Conservation (phyloP, 2,113 vertebrate genomes). For the Megaceryle maxima region DNA sequence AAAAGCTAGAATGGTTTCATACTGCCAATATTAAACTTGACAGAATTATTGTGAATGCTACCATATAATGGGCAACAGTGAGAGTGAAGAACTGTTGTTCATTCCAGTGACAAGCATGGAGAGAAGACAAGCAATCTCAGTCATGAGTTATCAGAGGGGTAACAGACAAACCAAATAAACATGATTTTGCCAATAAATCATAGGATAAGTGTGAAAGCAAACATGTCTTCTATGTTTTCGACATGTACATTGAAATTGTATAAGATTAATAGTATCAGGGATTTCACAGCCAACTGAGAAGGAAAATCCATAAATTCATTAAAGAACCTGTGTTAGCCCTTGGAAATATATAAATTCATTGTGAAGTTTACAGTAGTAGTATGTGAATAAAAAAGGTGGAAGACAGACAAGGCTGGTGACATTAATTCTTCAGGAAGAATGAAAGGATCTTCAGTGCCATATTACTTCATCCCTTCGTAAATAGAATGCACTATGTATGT, state of each 20-base stretch:
- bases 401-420: neutral
- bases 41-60: neutral
- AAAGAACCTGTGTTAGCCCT: conserved; percentile 27
- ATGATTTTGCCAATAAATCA: neutral
- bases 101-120: neutral
- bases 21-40: neutral
- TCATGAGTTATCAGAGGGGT: neutral
- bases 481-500: neutral
- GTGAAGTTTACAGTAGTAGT: neutral
- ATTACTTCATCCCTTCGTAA: neutral
- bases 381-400: neutral
- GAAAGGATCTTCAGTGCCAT: neutral
- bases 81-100: neutral
- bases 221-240: neutral
- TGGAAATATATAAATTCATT: conserved; percentile 40
- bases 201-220: neutral
- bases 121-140: neutral
- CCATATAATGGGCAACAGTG: neutral
- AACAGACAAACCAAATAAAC: neutral
- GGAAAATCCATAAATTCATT: conserved; percentile 70
- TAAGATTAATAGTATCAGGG: conserved; percentile 39
- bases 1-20: neutral
- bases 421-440: neutral
- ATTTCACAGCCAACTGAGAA: conserved; percentile 23
- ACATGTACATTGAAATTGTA: conserved; percentile 28